Evolutionary conservation across 2,888 invertebrate genomes (phyloP).

Genomic region (Lomographa bimaculata): DNA sequence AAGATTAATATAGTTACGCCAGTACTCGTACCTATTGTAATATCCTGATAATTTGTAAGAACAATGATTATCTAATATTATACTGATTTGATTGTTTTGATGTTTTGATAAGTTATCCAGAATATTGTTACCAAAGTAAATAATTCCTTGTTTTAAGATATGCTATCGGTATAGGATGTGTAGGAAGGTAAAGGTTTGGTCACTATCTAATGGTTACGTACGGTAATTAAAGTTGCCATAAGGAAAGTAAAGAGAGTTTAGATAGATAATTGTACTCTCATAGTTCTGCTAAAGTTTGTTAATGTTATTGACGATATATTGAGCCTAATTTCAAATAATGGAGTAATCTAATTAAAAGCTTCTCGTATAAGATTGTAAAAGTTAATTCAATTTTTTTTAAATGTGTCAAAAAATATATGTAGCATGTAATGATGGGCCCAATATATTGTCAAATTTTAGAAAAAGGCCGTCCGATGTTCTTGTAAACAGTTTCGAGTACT

Average conservation of each 20-base stretch:
- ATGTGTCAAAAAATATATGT: slow-evolving; percentile 15
- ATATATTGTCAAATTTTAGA: slow-evolving; percentile 33
- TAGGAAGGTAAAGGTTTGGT: slow-evolving; percentile 44
- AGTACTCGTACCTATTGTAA: slow-evolving; percentile 16
- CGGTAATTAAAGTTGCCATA: slow-evolving; percentile 60
- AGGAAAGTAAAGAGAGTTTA: slow-evolving; percentile 48
- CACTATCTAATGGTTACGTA: slow-evolving; percentile 64
- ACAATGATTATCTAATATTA: slow-evolving; percentile 19
- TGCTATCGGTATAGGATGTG: slow-evolving; percentile 44
- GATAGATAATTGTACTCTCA: slow-evolving; percentile 48
- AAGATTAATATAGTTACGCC: slow-evolving; percentile 17
- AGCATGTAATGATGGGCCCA: slow-evolving; percentile 21
- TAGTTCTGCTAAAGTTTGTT: slow-evolving; percentile 57
- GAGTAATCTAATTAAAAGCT: slow-evolving; percentile 4
- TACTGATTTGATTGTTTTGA: slow-evolving; percentile 31
- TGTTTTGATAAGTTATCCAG: slow-evolving; percentile 80
- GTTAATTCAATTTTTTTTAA: slow-evolving; percentile 10
- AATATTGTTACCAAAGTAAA: slow-evolving; percentile 61
- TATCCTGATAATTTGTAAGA: slow-evolving; percentile 14
- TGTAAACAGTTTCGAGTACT: slow-evolving; percentile 31
- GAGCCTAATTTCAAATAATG: slow-evolving; percentile 21
- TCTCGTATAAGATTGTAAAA: slow-evolving; percentile 6
- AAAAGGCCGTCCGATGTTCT: slow-evolving; percentile 37
- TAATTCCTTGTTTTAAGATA: slow-evolving; percentile 35
- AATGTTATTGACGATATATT: slow-evolving; percentile 42